Evolutionary conservation across 2,113 vertebrate species (phyloP).

Genomic region (Guaruba guarouba): DNA sequence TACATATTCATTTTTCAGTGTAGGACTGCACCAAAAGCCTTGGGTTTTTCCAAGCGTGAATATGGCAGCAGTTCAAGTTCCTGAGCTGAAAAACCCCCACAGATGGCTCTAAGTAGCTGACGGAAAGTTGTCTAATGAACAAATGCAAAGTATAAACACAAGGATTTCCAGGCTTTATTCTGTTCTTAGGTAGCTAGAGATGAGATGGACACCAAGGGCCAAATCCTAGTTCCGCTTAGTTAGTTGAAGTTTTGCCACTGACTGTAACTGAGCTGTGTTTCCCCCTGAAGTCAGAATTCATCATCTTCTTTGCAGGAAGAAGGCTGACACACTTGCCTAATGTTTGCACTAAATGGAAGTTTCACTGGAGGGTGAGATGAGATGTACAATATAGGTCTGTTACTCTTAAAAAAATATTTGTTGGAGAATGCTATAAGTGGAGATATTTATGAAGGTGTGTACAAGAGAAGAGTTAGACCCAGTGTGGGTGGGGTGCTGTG

Average conservation of each 20-base stretch:
- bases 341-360: constrained; percentile 41
- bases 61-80: constrained; percentile 26
- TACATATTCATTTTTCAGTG: neutral
- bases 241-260: constrained; percentile 14
- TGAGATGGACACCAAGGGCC: neutral
- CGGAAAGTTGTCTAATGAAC: neutral
- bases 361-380: neutral
- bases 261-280: neutral
- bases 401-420: neutral
- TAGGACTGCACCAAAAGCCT: neutral
- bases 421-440: neutral
- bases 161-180: constrained; percentile 44
- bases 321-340: neutral
- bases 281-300: constrained; percentile 8
- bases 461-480: neutral
- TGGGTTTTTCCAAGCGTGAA: neutral
- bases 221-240: constrained; percentile 25
- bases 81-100: neutral
- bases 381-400: neutral
- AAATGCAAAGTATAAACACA: constrained; percentile 42
- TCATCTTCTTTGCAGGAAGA: constrained; percentile 12
- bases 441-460: neutral
- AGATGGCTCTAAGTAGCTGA: neutral
- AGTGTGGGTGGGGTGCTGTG: neutral
- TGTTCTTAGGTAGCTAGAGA: neutral